Evolutionary conservation across 1,140 invertebrate genomes (phyloP).

Genomic region (Bombus pascuorum): DNA sequence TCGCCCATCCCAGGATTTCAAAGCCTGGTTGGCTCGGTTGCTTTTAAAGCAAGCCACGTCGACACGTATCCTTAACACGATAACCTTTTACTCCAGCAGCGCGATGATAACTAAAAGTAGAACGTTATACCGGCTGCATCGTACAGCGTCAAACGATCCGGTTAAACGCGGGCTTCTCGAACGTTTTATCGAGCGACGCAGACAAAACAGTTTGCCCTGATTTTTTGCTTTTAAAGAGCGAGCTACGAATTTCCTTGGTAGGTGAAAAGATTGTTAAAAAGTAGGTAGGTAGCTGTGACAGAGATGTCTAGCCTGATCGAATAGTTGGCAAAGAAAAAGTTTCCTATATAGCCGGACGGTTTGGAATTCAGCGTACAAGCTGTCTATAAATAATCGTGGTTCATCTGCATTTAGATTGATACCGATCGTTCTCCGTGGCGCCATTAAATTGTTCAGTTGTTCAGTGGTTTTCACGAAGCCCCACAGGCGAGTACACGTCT

Average conservation of each 20-base stretch:
- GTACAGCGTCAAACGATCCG: slow-evolving; percentile 24
- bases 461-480: not conserved
- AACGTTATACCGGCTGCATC: slow-evolving; percentile 26
- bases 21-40: not conserved
- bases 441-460: slow-evolving; percentile 19
- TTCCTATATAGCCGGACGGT: not conserved
- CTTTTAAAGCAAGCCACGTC: slow-evolving; percentile 12
- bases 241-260: not conserved
- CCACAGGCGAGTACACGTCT: no score
- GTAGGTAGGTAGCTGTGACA: not conserved
- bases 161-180: slow-evolving; percentile 14
- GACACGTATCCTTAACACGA: slow-evolving; percentile 33
- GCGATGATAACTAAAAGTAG: slow-evolving; percentile 37
- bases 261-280: not conserved
- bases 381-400: slow-evolving; percentile 29
- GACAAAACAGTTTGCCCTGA: not conserved
- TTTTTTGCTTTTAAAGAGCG: not conserved
- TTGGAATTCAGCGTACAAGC: not conserved
- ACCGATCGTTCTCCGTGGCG: not conserved
- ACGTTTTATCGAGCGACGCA: slow-evolving; percentile 11
- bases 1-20: not conserved
- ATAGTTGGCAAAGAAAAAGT: not conserved
- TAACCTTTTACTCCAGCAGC: slow-evolving; percentile 21
- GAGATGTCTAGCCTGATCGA: not conserved
- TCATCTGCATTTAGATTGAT: slow-evolving; percentile 37